Base-by-base conservation (phyloP, 35 echinoderm and acorn worm genomes). In the Holothuria glaberrima region DNA sequence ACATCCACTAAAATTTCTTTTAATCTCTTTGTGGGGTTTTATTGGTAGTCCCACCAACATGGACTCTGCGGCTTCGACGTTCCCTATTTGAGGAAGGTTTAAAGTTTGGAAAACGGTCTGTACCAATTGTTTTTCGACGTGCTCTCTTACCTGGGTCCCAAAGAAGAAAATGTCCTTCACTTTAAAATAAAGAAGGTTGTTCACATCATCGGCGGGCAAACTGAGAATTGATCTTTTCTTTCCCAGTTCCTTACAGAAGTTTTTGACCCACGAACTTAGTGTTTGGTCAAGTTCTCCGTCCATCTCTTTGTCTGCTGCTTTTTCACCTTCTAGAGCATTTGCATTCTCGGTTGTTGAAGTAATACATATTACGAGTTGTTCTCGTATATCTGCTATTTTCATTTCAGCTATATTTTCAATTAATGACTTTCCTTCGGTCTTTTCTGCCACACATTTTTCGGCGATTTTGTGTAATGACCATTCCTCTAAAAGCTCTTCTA, bases 401-500 rank as follows among this genome's bases (percentile, higher is more conserved):
- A 66, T 59, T 44, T 66, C 59, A 6, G 59, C 83, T 38, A 86
- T 16, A 7, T 10, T 16, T 38, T 66, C 58, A 34, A 86, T 45
- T 27, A 86, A 64, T n/a, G 83, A 86, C 6, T 66, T 65, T 22
- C 32, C 17, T 26, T 25, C 48, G 14, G 3, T 4, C 21, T 30
- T 13, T 18, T 18, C 36, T 6, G n/a, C 48, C 36, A 38, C 38
- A 80, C 75, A 80, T 41, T 44, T 32, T 18, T 80, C 75, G n/a
- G 48, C 75, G 25, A 80, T 80, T 25, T 38, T 16, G 19, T 38
- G 14, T 12, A 80, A 38, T 7, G 75, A 80, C 81, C 81, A 85
- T 35, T 85, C 81, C 59, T 85, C 81, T 5, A 85, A 26, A 85
- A 85, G 59, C 19, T 48, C 5, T 63, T 85, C 59, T 27, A 61